Conservation (phyloP, 2,888 invertebrate species). For the Yponomeuta sedellus region DNA sequence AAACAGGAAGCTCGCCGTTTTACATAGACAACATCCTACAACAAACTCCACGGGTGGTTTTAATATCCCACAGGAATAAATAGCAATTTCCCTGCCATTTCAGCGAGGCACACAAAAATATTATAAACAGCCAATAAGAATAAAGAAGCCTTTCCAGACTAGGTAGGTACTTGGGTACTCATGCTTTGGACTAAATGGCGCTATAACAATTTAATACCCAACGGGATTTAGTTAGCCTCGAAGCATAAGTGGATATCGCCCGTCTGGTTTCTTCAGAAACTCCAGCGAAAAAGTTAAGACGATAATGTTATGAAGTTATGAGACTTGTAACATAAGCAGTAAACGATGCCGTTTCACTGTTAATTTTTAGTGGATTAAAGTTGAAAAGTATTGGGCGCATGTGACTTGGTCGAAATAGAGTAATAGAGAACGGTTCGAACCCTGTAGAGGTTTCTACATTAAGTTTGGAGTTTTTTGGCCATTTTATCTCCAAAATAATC, state of each 20-base stretch:
- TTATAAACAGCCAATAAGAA: constrained; percentile 54
- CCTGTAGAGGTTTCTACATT: no score
- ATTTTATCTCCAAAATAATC: no score
- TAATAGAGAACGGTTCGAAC: no score
- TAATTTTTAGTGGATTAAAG: constrained; percentile 14
- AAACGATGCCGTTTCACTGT: constrained; percentile 18
- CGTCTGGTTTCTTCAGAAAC: constrained; percentile 26
- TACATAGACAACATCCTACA: constrained; percentile 32
- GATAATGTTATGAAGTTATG: constrained; percentile 3
- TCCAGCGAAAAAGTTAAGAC: neutral
- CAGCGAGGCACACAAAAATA: constrained; percentile 54
- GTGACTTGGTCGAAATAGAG: no score
- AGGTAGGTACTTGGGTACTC: constrained; percentile 22
- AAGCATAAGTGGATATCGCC: constrained; percentile 28
- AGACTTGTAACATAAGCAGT: constrained; percentile 6
- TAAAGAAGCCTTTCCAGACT: constrained; percentile 43
- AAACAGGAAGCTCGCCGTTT: constrained; percentile 54
- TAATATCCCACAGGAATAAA: constrained; percentile 66
- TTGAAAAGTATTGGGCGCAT: no score
- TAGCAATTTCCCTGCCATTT: constrained; percentile 62
- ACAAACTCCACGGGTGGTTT: constrained; percentile 45
- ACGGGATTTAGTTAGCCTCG: constrained; percentile 30
- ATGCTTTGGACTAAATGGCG: constrained; percentile 42
- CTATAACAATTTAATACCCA: constrained; percentile 43
- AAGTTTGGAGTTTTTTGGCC: no score